phyloP scores from a whole-genome alignment of 2,113 vertebrate species.

The Pogonocichla stellata region DNA sequence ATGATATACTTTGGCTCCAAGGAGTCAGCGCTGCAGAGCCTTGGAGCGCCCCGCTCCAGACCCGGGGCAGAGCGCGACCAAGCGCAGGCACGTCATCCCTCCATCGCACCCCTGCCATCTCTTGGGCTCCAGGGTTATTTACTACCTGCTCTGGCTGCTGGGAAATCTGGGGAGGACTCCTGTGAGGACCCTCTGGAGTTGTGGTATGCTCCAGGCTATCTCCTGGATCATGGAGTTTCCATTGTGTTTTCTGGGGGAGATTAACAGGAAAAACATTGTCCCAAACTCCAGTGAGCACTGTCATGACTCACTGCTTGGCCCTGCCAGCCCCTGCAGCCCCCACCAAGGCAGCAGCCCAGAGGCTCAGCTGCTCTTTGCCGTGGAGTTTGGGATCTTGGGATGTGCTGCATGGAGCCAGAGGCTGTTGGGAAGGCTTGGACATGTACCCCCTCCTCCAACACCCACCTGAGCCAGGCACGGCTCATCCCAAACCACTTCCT shows the following conservation, averaged over 20 bases:
- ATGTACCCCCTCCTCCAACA: not conserved
- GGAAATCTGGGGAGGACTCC: not conserved
- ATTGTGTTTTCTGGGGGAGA: slow-evolving; percentile 28
- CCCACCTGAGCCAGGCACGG: not conserved
- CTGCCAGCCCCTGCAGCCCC: not conserved
- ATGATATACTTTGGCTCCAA: slow-evolving; percentile 52
- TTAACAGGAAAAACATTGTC: slow-evolving; percentile 20
- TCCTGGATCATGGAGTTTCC: slow-evolving; percentile 6
- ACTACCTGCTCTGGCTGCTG: slow-evolving; percentile 42
- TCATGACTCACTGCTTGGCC: not conserved
- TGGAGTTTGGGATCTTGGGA: not conserved
- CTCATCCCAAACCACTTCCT: not conserved
- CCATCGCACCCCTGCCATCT: not conserved
- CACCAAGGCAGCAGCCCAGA: not conserved
- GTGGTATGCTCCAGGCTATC: slow-evolving; percentile 28
- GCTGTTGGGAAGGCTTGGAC: not conserved
- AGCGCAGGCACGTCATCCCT: not conserved
- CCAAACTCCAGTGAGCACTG: not conserved
- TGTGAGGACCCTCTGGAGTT: not conserved
- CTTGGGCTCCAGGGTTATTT: not conserved
- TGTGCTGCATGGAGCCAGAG: not conserved
- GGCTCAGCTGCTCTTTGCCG: not conserved
- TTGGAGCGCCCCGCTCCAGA: not conserved
- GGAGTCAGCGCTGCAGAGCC: slow-evolving; percentile 3
- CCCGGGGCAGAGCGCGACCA: not conserved